Conservation (phyloP, 2,797 vertebrate species). For the Tachyglossus aculeatus region DNA sequence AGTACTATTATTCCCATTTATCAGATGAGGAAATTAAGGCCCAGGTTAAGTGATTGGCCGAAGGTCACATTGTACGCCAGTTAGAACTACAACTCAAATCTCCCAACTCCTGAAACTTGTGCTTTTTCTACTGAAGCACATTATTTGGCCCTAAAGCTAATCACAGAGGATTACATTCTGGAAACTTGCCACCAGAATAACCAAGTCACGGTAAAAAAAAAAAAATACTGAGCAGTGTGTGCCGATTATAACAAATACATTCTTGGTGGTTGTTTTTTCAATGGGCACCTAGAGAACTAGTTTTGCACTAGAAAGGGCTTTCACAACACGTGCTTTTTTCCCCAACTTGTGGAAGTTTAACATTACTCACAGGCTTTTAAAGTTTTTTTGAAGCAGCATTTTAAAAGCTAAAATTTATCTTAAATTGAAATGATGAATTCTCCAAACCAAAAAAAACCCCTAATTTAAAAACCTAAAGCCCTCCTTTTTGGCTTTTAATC, state of each 20-base stretch:
- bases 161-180: conserved; percentile 58
- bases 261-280: conserved; percentile 36
- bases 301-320: background rate
- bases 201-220: conserved; percentile 53
- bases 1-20: no score
- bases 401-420: conserved; percentile 1
- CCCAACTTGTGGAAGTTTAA: background rate
- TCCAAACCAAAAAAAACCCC: background rate
- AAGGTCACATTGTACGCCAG: no score
- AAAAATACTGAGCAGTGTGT: conserved; percentile 42
- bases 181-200: conserved; percentile 43
- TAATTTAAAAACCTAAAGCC: background rate
- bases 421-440: conserved; percentile 4
- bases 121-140: conserved; percentile 24
- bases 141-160: conserved; percentile 39
- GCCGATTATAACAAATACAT: conserved; percentile 14
- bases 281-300: conserved; percentile 12
- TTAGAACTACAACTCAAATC: no score
- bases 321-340: background rate
- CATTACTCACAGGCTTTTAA: background rate
- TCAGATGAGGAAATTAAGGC: no score
- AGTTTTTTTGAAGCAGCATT: background rate
- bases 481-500: no score
- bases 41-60: no score
- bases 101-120: no score